phyloP scores from a whole-genome alignment of 2,797 vertebrate species.

The Discoglossus pictus region DNA sequence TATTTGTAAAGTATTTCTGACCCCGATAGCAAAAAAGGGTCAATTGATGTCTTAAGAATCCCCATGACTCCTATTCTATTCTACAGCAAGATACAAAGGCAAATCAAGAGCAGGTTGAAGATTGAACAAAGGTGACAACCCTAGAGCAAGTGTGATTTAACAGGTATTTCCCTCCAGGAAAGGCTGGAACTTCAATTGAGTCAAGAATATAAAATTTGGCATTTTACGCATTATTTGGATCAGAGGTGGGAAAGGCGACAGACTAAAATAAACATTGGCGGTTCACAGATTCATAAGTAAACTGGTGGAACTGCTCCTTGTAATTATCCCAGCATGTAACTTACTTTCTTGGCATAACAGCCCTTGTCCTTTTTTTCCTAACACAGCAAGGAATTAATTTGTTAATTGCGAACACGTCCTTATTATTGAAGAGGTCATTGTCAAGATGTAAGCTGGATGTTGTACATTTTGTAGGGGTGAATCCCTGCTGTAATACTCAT shows the following conservation, averaged over 20 bases:
- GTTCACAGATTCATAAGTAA: constrained; percentile 15
- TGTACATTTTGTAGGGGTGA: neutral
- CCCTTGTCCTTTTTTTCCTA: constrained; percentile 20
- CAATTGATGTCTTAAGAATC: neutral
- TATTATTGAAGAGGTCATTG: constrained; percentile 32
- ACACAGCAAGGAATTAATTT: constrained; percentile 37
- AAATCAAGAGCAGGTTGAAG: constrained; percentile 22
- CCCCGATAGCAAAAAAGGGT: neutral
- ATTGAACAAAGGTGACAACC: constrained; percentile 33
- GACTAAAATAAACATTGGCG: constrained; percentile 28
- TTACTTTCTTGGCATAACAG: constrained; percentile 23
- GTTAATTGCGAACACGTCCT: constrained; percentile 34
- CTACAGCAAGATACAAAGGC: constrained; percentile 23
- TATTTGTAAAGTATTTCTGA: neutral
- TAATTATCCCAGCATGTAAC: constrained; percentile 45
- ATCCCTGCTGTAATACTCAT: constrained; percentile 9
- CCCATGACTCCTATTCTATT: neutral
- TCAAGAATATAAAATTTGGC: neutral
- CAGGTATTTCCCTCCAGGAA: constrained; percentile 29
- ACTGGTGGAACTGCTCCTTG: constrained; percentile 25
- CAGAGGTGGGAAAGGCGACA: constrained; percentile 8
- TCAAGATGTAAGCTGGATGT: constrained; percentile 1
- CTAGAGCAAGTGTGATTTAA: constrained; percentile 16
- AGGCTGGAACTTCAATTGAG: constrained; percentile 17
- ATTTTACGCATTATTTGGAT: constrained; percentile 4